Base-by-base conservation (phyloP, 2,797 vertebrate species). In the Spinus pinus region DNA sequence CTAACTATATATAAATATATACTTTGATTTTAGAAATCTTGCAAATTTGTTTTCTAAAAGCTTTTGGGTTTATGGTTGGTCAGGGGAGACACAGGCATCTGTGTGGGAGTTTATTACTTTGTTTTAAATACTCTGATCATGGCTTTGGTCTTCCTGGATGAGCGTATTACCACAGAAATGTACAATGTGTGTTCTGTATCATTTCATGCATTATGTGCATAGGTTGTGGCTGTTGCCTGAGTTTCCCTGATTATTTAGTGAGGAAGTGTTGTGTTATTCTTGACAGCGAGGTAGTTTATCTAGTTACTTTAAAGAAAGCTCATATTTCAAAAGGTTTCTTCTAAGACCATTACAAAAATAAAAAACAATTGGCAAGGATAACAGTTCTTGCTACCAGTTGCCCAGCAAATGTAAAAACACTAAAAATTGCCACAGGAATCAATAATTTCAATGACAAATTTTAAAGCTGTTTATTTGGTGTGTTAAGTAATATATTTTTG, bases 361-460 rank as follows among this genome's bases (percentile, higher is more conserved):
- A 97, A 96, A 97, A 97, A 91, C 81, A 97, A 98, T 97, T 96
- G 90, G 67, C 53, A 95, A 81, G 77, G 84, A 94, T 96, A 97
- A 98, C 94, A 95, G 94, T 78, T 97, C 96, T 97, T 94, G 97
- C 98, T 98, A 97, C 94, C 88, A 97, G 89, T 92, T 97, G 96
- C 95, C 96, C 82, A 95, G 88, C 83, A 96, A 98, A 97, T 94
- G 79, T 94, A 95, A 94, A 96, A 94, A 16, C 89, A 90, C 95
- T 98, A 98, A 98, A 98, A 98, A 98, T 98, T 98, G 97, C 97
- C 95, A 97, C 98, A 98, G 98, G 98, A 99, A 98, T 98, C 97
- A 96, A 97, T 98, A 97, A 98, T 97, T 98, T 97, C 97, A 98
- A 86, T 97, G 97, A 97, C 96, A 98, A 98, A 98, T 98, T 97